Conservation (phyloP, 2,888 invertebrate genomes). For the Dryomyza anilis region DNA sequence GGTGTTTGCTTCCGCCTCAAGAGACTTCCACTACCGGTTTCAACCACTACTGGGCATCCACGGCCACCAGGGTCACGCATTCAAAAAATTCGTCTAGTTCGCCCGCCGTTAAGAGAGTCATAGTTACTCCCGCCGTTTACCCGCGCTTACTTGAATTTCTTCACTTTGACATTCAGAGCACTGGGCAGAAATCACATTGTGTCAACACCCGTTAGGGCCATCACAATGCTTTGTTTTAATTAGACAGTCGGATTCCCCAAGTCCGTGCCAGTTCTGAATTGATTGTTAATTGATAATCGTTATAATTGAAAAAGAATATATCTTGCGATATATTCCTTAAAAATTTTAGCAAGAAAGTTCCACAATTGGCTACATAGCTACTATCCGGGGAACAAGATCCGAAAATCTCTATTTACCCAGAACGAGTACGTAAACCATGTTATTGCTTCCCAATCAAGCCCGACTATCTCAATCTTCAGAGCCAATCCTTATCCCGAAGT, state of each 20-base stretch:
- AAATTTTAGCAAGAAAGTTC: slow-evolving; percentile 41
- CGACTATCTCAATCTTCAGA: slow-evolving; percentile 44
- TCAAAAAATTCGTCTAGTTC: not conserved
- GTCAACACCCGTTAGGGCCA: slow-evolving; percentile 17
- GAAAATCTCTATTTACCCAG: slow-evolving; percentile 38
- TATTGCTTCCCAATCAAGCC: slow-evolving; percentile 53
- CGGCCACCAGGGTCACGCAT: not conserved
- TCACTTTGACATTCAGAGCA: slow-evolving; percentile 53
- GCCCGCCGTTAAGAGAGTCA: slow-evolving; percentile 50
- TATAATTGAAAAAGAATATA: slow-evolving; percentile 30
- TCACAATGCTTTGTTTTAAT: slow-evolving; percentile 10
- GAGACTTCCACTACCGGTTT: not conserved
- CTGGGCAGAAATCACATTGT: slow-evolving; percentile 28
- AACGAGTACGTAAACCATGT: slow-evolving; percentile 40
- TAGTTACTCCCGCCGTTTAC: slow-evolving; percentile 66
- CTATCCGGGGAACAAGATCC: slow-evolving; percentile 37
- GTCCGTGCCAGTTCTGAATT: slow-evolving; percentile 70
- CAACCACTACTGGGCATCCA: not conserved
- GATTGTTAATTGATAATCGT: slow-evolving; percentile 50
- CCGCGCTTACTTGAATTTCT: slow-evolving; percentile 64
- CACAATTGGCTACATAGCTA: slow-evolving; percentile 39
- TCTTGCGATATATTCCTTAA: slow-evolving; percentile 28
- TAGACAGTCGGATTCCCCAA: slow-evolving; percentile 61
- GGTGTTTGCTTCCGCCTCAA: too few relatives aligned
- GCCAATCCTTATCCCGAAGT: slow-evolving; percentile 68